Base-by-base conservation (phyloP, 1,140 invertebrate species). In the Rhagoletis zephyria region DNA sequence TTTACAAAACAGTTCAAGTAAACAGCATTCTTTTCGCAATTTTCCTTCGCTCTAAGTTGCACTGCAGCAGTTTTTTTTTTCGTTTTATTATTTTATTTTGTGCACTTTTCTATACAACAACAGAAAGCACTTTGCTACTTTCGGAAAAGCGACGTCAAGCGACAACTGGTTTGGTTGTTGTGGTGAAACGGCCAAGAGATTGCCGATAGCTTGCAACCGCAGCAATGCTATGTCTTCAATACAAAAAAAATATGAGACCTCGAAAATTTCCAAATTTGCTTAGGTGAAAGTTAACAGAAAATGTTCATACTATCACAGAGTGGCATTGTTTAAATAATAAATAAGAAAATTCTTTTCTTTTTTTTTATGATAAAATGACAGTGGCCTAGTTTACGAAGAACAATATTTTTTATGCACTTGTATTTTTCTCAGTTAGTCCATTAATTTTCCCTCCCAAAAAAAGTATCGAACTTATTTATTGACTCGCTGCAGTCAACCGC, bases 81-180 rank as follows among this genome's bases (percentile, higher is more conserved):
- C 0, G 5, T 56, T 56, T 56, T 10, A 56, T 56, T 10, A 56
- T 56, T 56, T 56, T 56, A 10, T 56, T 56, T 74, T 74, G 16
- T 14, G 4, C 67, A 42, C 42, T 67, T 67, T 67, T 3, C 30
- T 12, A 74, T 45, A 40, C 67, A 65, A 65, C 74, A 56, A 56
- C 0, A 56, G 48, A 81, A 10, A 56, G 74, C 56, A 81, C 2
- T 56, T 81, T 2, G 19, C 16, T 51, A 51, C 74, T 81, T 56
- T 19, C 74, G 48, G n/a, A 81, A 81, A n/a, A 81, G 16, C 74
- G 19, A 19, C n/a, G 10, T 74, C 42, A n/a, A 14, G 45, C n/a
- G 14, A 42, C 74, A 81, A 81, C 74, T 56, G 74, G 74, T 81
- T 81, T 81, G 48, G 74, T 51, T 77, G 74, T 10, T 77, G 48